phyloP scores from a whole-genome alignment of 2,113 vertebrate genomes.

The Gila orcuttii region DNA sequence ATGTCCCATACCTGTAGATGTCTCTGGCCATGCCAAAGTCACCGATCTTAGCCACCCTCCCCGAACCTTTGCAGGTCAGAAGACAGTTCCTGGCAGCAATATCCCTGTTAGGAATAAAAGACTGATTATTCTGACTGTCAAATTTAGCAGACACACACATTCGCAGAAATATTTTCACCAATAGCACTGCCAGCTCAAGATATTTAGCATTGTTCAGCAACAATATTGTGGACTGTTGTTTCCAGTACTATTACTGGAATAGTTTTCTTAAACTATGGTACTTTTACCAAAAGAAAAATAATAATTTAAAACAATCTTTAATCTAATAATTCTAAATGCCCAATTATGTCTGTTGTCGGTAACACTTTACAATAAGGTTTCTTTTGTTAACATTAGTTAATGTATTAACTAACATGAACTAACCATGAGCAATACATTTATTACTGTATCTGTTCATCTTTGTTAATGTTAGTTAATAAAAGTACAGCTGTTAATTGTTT shows the following conservation, averaged over 20 bases:
- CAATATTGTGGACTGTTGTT: background rate
- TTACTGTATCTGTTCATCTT: too few species aligned
- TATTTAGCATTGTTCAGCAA: background rate
- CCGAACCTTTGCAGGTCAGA: conserved; percentile 90
- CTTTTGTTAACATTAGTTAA: too few species aligned
- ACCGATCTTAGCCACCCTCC: conserved; percentile 95
- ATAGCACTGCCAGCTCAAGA: background rate
- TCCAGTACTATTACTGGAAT: background rate
- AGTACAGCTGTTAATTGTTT: too few species aligned
- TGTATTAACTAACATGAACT: too few species aligned
- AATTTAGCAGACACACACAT: background rate
- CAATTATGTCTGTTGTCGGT: background rate
- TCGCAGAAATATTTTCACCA: background rate
- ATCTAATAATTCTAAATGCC: background rate
- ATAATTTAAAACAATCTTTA: background rate
- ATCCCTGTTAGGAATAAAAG: conserved; percentile 78
- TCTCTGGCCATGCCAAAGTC: conserved; percentile 99
- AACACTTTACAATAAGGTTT: too few species aligned
- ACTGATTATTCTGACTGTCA: background rate
- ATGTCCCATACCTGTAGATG: conserved; percentile 88
- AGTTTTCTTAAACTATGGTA: background rate
- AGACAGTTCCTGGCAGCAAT: conserved; percentile 98
- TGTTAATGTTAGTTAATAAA: too few species aligned
- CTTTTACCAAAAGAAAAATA: background rate
- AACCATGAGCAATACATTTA: too few species aligned